phyloP scores from a whole-genome alignment of 2,797 vertebrate genomes.

The Lagocephalus sceleratus region DNA sequence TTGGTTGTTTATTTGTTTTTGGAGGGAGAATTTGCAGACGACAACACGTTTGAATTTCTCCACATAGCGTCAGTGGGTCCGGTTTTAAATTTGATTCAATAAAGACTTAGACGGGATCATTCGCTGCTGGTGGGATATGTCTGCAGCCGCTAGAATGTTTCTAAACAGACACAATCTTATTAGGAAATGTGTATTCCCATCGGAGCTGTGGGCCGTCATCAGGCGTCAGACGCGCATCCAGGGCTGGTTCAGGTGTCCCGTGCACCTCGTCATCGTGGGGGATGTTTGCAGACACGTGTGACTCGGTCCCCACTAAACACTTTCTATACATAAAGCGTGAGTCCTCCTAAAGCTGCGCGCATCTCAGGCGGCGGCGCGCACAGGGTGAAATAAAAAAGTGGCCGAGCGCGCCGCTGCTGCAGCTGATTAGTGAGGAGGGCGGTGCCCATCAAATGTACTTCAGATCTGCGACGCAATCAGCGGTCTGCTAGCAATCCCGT shows the following conservation, averaged over 20 bases:
- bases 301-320: not conserved
- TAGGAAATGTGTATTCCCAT: not conserved
- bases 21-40: too few relatives aligned
- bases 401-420: constrained; percentile 55
- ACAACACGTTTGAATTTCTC: too few relatives aligned
- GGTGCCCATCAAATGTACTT: constrained; percentile 67
- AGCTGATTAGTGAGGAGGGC: constrained; percentile 73
- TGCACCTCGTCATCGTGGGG: too few relatives aligned
- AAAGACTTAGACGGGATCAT: too few relatives aligned
- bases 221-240: too few relatives aligned
- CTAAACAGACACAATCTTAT: too few relatives aligned
- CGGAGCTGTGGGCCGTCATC: too few relatives aligned
- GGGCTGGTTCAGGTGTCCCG: not conserved
- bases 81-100: too few relatives aligned
- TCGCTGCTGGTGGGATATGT: too few relatives aligned
- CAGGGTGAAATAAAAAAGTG: constrained; percentile 58
- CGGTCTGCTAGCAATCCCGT: constrained; percentile 90
- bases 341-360: constrained; percentile 9
- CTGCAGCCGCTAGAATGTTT: too few relatives aligned
- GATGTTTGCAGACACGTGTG: not conserved
- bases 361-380: constrained; percentile 14
- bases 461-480: constrained; percentile 74
- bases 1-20: too few relatives aligned
- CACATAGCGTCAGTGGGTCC: too few relatives aligned
- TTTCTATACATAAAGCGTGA: not conserved